Base-by-base conservation (phyloP, 2,888 invertebrate genomes). In the Coleophora deauratella region DNA sequence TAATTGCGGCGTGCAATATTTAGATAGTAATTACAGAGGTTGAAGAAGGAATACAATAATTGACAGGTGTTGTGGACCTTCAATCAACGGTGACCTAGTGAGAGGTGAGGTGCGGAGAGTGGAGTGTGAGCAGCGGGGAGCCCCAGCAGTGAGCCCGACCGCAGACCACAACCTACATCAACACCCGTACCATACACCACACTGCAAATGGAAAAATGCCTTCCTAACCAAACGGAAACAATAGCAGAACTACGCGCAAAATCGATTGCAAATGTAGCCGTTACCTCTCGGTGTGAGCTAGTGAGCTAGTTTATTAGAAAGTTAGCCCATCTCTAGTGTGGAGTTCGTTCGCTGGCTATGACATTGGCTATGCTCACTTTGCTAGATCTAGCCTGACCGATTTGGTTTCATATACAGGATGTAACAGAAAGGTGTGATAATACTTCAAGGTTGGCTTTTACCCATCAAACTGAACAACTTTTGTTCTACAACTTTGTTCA, bases 1-100 rank as follows among this genome's bases (percentile, higher is more conserved):
- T 70, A 76, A 79, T 80, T 77, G 71, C 59, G 59, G 61, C 55
- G 66, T 68, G 69, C 66, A 64, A 65, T 73, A 72, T 75, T 78
- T 73, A 66, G 62, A 61, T 66, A 67, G 66, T 67, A 59, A 73
- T 72, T 71, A 64, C 53, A 47, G 57, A 56, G 62, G 64, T 64
- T 63, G 59, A 58, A 59, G 55, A 55, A 55, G 52, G 51, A 21
- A 21, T n/a, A n/a, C n/a, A 46, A 52, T 62, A 65, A 66, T 66
- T 61, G 65, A 65, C 62, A 60, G 59, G 55, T 59, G 56, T 52
- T 52, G 47, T 11, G 38, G 47, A 54, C 49, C 46, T 49, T 46
- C 41, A 51, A 50, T 49, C 50, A 39, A 46, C 50, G 46, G 54
- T 62, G 66, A 68, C 62, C 66, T 52, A 60, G 57, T 57, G 56